A percentile compares a stretch with the other conserved stretches of the same genome.
Conservation (phyloP, 2,797 vertebrate species). For the Bufotes viridis region DNA sequence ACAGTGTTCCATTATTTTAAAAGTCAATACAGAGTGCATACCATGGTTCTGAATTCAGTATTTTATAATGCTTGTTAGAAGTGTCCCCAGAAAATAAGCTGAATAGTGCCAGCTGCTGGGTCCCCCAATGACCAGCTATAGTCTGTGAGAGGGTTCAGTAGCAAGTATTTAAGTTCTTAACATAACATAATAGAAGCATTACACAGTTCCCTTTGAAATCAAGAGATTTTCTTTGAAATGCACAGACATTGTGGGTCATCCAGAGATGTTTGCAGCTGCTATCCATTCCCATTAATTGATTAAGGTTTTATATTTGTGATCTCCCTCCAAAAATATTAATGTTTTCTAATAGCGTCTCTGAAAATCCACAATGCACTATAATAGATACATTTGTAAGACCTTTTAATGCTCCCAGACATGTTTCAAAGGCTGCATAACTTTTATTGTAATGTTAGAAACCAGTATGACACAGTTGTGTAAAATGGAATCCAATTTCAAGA, state of each 20-base stretch:
- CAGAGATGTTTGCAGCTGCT: background rate
- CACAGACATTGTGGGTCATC: too few relatives aligned
- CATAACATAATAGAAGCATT: too few relatives aligned
- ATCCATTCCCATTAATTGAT: background rate
- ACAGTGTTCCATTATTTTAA: too few relatives aligned
- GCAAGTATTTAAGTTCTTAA: too few relatives aligned
- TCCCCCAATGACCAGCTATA: too few relatives aligned
- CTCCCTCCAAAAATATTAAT: background rate
- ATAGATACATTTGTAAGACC: background rate
- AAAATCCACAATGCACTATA: background rate
- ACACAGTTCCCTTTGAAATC: background rate
- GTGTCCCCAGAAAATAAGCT: too few relatives aligned
- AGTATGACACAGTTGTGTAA: background rate
- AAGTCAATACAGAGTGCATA: too few relatives aligned
- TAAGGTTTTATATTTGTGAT: background rate
- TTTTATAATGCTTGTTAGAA: too few relatives aligned
- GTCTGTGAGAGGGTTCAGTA: too few relatives aligned
- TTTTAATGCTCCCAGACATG: background rate
- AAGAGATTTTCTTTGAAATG: background rate
- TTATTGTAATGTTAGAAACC: background rate
- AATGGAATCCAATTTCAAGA: constrained; percentile 10
- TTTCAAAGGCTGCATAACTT: background rate
- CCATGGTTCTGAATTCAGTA: too few relatives aligned
- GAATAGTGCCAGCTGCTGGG: too few relatives aligned
- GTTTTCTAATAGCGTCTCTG: background rate